A percentile compares a stretch with the other conserved stretches of the same genome.
phyloP scores from a whole-genome alignment of 23 tunicate genomes.

The Halocynthia roretzi region DNA sequence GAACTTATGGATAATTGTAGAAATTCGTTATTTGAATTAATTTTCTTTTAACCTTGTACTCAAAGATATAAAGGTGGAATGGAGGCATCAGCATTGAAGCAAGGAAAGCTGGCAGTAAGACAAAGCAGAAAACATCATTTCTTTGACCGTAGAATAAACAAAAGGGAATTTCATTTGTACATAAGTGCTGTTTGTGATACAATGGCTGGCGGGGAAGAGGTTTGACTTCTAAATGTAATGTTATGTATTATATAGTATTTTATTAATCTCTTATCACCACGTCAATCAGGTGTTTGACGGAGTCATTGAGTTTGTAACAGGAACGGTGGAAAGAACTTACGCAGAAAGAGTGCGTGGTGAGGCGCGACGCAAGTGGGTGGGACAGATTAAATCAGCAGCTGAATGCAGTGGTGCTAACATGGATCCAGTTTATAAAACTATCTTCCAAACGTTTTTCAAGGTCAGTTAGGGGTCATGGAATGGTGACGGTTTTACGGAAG shows the following conservation, averaged over 20 bases:
- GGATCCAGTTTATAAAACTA: conserved; percentile 61
- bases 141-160: conserved; percentile 47
- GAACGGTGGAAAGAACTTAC: conserved; percentile 80
- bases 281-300: conserved; percentile 67
- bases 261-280: too few relatives aligned
- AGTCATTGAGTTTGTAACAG: conserved; percentile 57
- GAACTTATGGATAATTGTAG: not conserved
- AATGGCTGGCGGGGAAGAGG: conserved; percentile 90
- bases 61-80: conserved; percentile 78
- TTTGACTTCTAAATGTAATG: not conserved
- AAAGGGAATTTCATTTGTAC: conserved; percentile 62
- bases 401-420: conserved; percentile 77
- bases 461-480: conserved; percentile 7
- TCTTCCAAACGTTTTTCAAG: conserved; percentile 68
- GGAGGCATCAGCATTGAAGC: conserved; percentile 68
- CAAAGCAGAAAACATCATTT: conserved; percentile 39
- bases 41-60: not conserved
- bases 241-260: too few relatives aligned
- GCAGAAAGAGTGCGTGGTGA: conserved; percentile 86
- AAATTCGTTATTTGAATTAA: not conserved
- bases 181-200: conserved; percentile 55
- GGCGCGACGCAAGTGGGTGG: conserved; percentile 87
- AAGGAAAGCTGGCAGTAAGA: conserved; percentile 56
- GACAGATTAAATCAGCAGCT: conserved; percentile 66
- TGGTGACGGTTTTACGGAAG: too few relatives aligned